phyloP scores from a whole-genome alignment of 2,797 vertebrate species.

The Chrysocyon brachyurus region DNA sequence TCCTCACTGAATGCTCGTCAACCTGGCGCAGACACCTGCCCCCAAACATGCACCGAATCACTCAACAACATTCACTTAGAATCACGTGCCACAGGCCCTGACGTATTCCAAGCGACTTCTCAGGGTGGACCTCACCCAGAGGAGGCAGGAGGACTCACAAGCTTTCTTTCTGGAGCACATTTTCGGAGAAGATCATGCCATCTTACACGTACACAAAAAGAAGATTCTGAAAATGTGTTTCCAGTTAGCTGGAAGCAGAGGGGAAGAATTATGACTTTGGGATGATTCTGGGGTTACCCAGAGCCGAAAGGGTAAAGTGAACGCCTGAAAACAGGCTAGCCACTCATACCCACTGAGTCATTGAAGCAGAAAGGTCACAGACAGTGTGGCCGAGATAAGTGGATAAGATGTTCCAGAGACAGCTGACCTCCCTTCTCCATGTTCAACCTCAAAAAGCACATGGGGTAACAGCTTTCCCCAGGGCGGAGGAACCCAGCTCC shows the following conservation, averaged over 20 bases:
- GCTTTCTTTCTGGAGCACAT: not conserved
- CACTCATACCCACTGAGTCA: not conserved
- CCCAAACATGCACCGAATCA: not conserved
- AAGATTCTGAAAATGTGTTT: not conserved
- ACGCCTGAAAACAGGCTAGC: not conserved
- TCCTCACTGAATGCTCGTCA: not conserved
- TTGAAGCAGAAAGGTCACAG: not conserved
- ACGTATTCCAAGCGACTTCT: rapidly evolving
- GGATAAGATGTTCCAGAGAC: no score
- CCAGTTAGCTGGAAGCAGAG: not conserved
- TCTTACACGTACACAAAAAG: not conserved
- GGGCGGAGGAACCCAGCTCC: not conserved
- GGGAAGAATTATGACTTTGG: not conserved
- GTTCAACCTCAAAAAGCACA: not conserved
- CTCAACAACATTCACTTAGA: not conserved
- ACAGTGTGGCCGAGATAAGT: not conserved
- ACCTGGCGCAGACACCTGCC: rapidly evolving
- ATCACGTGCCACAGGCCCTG: not conserved
- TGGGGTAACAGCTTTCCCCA: rapidly evolving
- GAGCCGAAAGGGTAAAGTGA: not conserved
- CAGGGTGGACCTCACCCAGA: rapidly evolving
- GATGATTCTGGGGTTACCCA: not conserved
- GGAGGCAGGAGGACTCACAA: no score
- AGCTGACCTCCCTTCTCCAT: not conserved
- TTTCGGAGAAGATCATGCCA: not conserved